Conservation (phyloP, 1,140 invertebrate species). For the Linepithema humile region DNA sequence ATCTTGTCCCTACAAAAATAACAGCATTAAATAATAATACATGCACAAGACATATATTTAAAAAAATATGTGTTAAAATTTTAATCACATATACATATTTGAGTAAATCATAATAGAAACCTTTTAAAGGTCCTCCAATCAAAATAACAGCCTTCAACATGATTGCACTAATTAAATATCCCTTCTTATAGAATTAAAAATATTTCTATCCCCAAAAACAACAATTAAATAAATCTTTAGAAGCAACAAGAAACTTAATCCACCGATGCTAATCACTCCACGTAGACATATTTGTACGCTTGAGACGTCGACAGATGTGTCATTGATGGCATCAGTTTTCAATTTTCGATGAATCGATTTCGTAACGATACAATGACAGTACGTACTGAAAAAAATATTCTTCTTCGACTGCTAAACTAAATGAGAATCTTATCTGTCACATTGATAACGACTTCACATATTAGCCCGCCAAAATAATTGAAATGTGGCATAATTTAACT, state of each 20-base stretch:
- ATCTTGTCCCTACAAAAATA: constrained; percentile 92
- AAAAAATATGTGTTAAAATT: neutral
- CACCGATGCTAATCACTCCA: neutral
- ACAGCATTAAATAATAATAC: constrained; percentile 28
- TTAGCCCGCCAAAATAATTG: neutral
- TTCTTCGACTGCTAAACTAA: neutral
- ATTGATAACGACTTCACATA: neutral
- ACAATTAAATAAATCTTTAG: neutral
- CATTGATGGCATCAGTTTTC: neutral
- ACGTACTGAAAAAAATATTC: neutral
- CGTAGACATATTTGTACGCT: constrained; percentile 7
- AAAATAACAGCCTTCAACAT: constrained; percentile 68
- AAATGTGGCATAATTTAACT: neutral
- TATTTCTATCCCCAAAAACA: neutral
- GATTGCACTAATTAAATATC: neutral
- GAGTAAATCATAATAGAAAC: constrained; percentile 36
- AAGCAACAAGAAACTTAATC: neutral
- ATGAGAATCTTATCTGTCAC: neutral
- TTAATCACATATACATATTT: neutral
- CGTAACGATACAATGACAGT: too few relatives aligned
- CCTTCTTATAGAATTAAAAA: neutral
- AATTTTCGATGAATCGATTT: constrained; percentile 15
- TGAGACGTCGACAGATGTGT: constrained; percentile 7
- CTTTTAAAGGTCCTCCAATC: constrained; percentile 69
- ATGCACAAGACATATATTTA: neutral